Base-by-base conservation (phyloP, 2,888 invertebrate genomes). In the Brachyptera risi region DNA sequence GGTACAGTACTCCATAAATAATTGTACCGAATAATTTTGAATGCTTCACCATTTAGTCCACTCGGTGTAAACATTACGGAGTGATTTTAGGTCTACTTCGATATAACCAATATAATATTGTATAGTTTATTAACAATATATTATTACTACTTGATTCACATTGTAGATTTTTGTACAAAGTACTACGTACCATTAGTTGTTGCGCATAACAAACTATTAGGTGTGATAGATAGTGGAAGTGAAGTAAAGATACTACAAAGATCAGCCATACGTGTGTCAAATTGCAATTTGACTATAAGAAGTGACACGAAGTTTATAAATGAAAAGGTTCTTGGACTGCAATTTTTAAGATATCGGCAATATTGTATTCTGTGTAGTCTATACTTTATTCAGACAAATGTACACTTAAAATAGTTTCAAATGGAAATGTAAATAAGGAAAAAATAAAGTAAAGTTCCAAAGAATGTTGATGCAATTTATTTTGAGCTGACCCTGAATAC, bases 161-260 rank as follows among this genome's bases (percentile, higher is more conserved):
- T 38, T 63, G 63, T 63, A 63, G 63, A 63, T 56, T 63, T 63
- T 63, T 63, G 63, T 63, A 63, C 63, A 63, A 58, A 58, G 54
- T n/a, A 35, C 35, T 35, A 38, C 40, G 40, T 38, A 38, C 40
- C n/a, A n/a, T n/a, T n/a, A n/a, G n/a, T n/a, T n/a, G n/a, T n/a
- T n/a, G n/a, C n/a, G n/a, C n/a, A n/a, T n/a, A n/a, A 38, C 11
- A 38, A 13, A 38, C 15, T 38, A 17, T 38, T 38, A 38, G 40
- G 17, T 38, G 40, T 38, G 40, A 15, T 15, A 17, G 40, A n/a
- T 38, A 38, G 17, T 38, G 17, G 17, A n/a, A 17, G 3, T 38
- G 17, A 17, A 38, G 3, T 5, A 17, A 17, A 38, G 3, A 38
- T 38, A 35, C 17, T 38, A 38, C 13, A 17, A 38, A 5, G 5